These are phyloP conservation scores for Pelochelys cantorii DNA, from an alignment of 2,797 vertebrate species.

Conservation along the genomic window DNA sequence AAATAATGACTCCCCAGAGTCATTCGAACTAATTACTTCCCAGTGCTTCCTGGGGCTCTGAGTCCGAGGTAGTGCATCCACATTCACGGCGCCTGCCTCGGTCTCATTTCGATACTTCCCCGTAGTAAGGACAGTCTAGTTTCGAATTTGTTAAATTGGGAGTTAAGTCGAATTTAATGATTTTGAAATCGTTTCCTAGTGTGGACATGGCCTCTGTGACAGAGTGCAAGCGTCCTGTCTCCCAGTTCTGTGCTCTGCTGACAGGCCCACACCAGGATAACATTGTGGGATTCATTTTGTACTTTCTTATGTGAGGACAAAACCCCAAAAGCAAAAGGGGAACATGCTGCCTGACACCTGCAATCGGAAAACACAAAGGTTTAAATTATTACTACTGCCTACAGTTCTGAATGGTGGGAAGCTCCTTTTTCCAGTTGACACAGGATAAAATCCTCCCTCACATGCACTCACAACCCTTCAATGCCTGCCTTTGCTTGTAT, in stretches of 20 bases:
- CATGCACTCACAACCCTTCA: background rate
- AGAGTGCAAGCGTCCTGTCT: background rate
- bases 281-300: background rate
- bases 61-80: no score
- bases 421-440: background rate
- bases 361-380: background rate
- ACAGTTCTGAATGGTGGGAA: background rate
- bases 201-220: background rate
- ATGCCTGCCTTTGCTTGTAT: background rate
- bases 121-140: no score
- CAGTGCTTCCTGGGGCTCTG: no score
- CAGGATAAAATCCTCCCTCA: background rate
- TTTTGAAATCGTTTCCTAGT: no score
- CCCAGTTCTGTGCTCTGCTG: background rate
- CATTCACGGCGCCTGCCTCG: no score
- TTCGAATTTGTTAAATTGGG: no score
- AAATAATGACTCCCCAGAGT: no score
- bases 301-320: background rate
- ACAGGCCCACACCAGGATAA: no score
- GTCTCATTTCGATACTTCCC: no score
- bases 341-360: background rate
- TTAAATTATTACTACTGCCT: background rate
- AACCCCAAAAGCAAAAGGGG: background rate
- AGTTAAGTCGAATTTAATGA: no score
- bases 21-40: no score